Percentiles rank a stretch among this genome's conserved stretches.
phyloP scores from a whole-genome alignment of 1,140 invertebrate species.

The Coptotermes formosanus region DNA sequence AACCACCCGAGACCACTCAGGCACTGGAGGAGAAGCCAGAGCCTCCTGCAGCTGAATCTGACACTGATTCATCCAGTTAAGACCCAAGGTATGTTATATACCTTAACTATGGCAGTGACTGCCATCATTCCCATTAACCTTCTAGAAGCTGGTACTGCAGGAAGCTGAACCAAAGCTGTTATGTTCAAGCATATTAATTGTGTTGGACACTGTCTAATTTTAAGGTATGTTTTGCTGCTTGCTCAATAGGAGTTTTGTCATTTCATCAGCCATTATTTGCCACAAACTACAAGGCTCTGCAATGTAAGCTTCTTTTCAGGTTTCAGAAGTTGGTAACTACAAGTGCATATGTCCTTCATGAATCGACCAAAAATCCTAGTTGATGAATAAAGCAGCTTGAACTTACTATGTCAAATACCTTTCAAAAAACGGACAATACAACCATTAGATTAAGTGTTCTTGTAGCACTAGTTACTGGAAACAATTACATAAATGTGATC shows the following conservation, averaged over 20 bases:
- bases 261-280: too few species aligned
- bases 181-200: too few species aligned
- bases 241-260: too few species aligned
- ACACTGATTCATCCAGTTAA: slow-evolving; percentile 46
- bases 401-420: not conserved
- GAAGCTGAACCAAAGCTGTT: too few species aligned
- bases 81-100: not conserved
- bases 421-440: slow-evolving; percentile 16
- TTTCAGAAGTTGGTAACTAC: not conserved
- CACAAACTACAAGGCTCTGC: too few species aligned
- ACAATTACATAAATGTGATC: not conserved
- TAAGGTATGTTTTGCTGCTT: too few species aligned
- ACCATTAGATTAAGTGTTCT: not conserved
- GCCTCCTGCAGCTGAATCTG: slow-evolving; percentile 43
- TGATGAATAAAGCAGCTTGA: not conserved
- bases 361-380: not conserved
- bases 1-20: slow-evolving; percentile 40
- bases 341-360: not conserved
- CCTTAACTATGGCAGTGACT: too few species aligned
- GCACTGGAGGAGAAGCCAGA: slow-evolving; percentile 36
- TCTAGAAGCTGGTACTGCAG: too few species aligned
- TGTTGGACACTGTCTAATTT: too few species aligned
- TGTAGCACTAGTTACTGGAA: slow-evolving; percentile 2
- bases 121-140: too few species aligned
- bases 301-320: not conserved